Evolutionary conservation across 1,140 invertebrate species (phyloP).

Genomic region (Idris sp.): DNA sequence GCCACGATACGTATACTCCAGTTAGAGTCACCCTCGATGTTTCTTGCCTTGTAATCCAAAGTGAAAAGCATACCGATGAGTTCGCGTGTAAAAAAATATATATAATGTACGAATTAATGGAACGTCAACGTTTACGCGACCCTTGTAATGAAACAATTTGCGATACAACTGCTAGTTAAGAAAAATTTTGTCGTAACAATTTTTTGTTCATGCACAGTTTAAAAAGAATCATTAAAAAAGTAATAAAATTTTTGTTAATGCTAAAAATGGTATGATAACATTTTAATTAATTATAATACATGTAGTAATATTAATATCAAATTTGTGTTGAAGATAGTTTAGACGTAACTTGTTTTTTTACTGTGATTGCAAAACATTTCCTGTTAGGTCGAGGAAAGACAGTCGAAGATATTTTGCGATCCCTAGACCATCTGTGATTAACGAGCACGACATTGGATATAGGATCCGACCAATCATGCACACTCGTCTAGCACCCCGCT

Average conservation of each 20-base stretch:
- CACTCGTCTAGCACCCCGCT: slow-evolving; percentile 71
- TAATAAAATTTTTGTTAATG: too few relatives aligned
- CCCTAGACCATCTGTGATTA: slow-evolving; percentile 75
- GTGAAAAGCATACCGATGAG: slow-evolving; percentile 63
- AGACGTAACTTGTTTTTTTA: slow-evolving; percentile 9
- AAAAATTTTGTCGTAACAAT: background rate
- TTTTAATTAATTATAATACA: too few relatives aligned
- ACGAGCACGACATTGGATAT: slow-evolving; percentile 73
- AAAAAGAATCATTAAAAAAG: too few relatives aligned
- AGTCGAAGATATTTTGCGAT: slow-evolving; percentile 55
- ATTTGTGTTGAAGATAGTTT: background rate
- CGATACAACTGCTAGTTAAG: slow-evolving; percentile 10
- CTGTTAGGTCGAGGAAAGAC: slow-evolving; percentile 17
- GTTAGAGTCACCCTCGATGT: slow-evolving; percentile 46
- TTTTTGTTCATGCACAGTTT: too few relatives aligned
- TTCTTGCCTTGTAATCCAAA: slow-evolving; percentile 62
- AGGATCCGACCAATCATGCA: slow-evolving; percentile 72
- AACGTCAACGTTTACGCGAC: slow-evolving; percentile 39
- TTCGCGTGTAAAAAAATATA: slow-evolving; percentile 63
- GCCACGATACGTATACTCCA: slow-evolving; percentile 70
- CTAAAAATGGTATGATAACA: too few relatives aligned
- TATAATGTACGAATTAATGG: slow-evolving; percentile 54
- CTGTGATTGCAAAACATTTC: slow-evolving; percentile 27
- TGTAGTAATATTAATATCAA: too few relatives aligned
- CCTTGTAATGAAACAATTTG: slow-evolving; percentile 58